Evolutionary conservation across 2,797 vertebrate genomes (phyloP).

Genomic region (Urophycis tenuis): DNA sequence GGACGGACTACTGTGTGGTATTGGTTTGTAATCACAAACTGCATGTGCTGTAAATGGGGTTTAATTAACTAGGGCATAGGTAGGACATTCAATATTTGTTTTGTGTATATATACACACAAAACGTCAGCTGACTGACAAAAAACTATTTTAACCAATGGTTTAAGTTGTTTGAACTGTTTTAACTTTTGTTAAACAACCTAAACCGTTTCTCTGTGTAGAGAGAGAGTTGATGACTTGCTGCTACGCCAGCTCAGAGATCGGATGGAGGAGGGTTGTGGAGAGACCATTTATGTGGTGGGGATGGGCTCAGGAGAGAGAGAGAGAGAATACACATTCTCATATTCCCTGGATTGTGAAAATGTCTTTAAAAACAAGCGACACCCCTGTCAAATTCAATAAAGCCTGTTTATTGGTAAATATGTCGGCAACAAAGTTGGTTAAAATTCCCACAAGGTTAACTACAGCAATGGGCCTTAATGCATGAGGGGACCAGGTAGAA

Average conservation of each 20-base stretch:
- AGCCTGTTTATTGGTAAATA: slow-evolving; percentile 60
- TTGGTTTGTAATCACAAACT: not conserved
- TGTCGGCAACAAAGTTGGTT: slow-evolving; percentile 42
- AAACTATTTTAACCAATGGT: no score
- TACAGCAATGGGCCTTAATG: slow-evolving; percentile 53
- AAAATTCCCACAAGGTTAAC: slow-evolving; percentile 53
- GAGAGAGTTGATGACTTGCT: slow-evolving; percentile 91
- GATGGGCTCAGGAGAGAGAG: slow-evolving; percentile 84
- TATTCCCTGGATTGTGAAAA: not conserved
- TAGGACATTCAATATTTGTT: not conserved
- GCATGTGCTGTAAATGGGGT: not conserved
- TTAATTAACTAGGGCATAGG: not conserved
- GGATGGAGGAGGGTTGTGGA: slow-evolving; percentile 88
- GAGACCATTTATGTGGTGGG: slow-evolving; percentile 95
- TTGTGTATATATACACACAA: no score
- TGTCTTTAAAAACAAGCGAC: not conserved
- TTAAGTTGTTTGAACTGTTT: no score
- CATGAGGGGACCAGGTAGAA: slow-evolving; percentile 42
- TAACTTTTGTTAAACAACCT: not conserved
- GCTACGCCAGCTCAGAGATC: slow-evolving; percentile 81
- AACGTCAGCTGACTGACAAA: no score
- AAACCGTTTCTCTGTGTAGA: no score
- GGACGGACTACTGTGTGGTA: not conserved
- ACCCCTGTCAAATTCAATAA: slow-evolving; percentile 34
- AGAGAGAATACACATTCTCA: not conserved